phyloP scores from a whole-genome alignment of 2,113 vertebrate species.

The Tringa solitaria region DNA sequence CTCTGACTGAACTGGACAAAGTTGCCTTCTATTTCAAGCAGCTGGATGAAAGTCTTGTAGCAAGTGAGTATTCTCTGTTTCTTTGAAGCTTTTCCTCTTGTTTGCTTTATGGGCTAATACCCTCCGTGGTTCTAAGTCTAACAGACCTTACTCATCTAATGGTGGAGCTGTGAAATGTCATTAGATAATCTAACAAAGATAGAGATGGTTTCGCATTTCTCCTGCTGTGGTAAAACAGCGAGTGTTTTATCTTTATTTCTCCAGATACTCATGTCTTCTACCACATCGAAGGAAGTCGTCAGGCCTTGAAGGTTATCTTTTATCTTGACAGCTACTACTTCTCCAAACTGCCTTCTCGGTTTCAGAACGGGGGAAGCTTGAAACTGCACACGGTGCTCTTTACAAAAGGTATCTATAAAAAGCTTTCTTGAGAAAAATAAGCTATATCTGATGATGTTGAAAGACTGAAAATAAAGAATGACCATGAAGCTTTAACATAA shows the following conservation, averaged over 20 bases:
- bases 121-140: background rate
- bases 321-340: constrained; percentile 95
- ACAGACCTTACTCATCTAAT: background rate
- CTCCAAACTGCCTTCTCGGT: constrained; percentile 89
- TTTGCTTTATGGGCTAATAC: background rate
- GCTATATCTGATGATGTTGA: background rate
- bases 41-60: constrained; percentile 89
- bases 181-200: background rate
- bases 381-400: constrained; percentile 92
- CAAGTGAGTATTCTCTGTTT: constrained; percentile 82
- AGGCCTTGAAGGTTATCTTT: constrained; percentile 89
- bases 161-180: background rate
- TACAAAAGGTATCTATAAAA: constrained; percentile 82
- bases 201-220: background rate
- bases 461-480: background rate
- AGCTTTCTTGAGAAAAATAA: constrained; percentile 29
- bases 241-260: constrained; percentile 47
- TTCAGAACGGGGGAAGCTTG: constrained; percentile 91
- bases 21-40: constrained; percentile 92
- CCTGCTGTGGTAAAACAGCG: background rate
- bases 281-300: constrained; percentile 94
- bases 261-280: constrained; percentile 90
- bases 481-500: background rate
- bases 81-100: background rate
- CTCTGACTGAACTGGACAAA: constrained; percentile 91